Conservation (phyloP, 2,888 invertebrate species). For the Plebejus anna region DNA sequence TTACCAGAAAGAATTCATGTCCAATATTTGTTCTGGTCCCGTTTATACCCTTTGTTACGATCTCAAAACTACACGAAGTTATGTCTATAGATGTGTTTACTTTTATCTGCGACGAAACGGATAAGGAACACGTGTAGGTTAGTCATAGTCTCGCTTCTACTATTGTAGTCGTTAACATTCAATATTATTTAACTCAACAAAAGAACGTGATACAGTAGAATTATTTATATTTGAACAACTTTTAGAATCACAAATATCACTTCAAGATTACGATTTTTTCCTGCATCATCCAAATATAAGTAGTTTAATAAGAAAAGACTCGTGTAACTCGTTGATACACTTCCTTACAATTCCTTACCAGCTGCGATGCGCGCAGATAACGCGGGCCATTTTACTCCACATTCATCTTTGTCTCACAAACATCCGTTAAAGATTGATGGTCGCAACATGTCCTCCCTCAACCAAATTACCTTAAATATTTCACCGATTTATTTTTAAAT, state of each 20-base stretch:
- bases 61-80: constrained; percentile 13
- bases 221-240: too few relatives aligned
- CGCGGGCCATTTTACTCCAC: constrained; percentile 27
- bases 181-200: neutral
- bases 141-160: neutral
- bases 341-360: neutral
- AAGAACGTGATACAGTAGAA: neutral
- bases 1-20: constrained; percentile 11
- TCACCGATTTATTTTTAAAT: constrained; percentile 25
- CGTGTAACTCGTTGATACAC: neutral
- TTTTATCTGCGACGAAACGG: neutral
- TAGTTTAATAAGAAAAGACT: neutral
- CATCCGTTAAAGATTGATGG: constrained; percentile 31
- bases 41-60: constrained; percentile 16
- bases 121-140: neutral
- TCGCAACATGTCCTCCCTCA: constrained; percentile 20
- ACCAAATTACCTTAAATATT: constrained; percentile 28
- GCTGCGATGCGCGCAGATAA: constrained; percentile 21
- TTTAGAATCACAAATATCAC: too few relatives aligned
- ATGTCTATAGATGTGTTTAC: neutral
- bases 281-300: neutral
- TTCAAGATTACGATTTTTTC: too few relatives aligned
- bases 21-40: constrained; percentile 17
- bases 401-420: constrained; percentile 29
- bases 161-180: too few relatives aligned